A percentile compares a stretch with the other conserved stretches of the same genome.
Conservation (phyloP, 2,888 invertebrate genomes). For the Drosophila birchii region DNA sequence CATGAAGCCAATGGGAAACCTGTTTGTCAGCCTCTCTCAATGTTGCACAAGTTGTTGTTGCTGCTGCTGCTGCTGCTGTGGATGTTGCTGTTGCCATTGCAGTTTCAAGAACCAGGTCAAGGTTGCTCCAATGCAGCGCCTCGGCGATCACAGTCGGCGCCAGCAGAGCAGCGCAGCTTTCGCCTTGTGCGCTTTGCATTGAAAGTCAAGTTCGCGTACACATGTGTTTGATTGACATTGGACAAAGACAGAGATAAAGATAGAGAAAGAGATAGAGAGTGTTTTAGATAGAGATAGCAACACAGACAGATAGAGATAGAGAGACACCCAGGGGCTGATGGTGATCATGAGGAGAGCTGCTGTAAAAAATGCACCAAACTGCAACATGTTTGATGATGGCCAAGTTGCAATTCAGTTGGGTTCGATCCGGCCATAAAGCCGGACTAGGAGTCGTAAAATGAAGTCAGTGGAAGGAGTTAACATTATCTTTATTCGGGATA, state of each 20-base stretch:
- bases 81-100: slow-evolving; percentile 73
- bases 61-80: slow-evolving; percentile 51
- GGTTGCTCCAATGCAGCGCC: slow-evolving; percentile 72
- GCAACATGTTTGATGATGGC: slow-evolving; percentile 27
- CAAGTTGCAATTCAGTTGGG: not conserved
- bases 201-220: slow-evolving; percentile 81
- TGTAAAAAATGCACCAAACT: slow-evolving; percentile 4
- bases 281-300: not conserved
- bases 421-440: slow-evolving; percentile 3
- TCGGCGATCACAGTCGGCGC: slow-evolving; percentile 66
- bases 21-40: slow-evolving; percentile 67
- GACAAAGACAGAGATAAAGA: slow-evolving; percentile 15
- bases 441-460: not conserved
- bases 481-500: not conserved
- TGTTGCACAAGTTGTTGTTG: slow-evolving; percentile 61
- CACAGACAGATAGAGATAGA: not conserved
- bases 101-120: slow-evolving; percentile 85
- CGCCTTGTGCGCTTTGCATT: slow-evolving; percentile 77
- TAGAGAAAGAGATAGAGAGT: not conserved
- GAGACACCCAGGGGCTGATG: not conserved
- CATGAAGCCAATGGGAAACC: slow-evolving; percentile 52
- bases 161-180: slow-evolving; percentile 58
- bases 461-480: not conserved
- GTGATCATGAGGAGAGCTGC: slow-evolving; percentile 30
- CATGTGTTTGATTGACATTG: slow-evolving; percentile 76